Conservation (phyloP, 2,113 vertebrate genomes). For the Tichodroma muraria region DNA sequence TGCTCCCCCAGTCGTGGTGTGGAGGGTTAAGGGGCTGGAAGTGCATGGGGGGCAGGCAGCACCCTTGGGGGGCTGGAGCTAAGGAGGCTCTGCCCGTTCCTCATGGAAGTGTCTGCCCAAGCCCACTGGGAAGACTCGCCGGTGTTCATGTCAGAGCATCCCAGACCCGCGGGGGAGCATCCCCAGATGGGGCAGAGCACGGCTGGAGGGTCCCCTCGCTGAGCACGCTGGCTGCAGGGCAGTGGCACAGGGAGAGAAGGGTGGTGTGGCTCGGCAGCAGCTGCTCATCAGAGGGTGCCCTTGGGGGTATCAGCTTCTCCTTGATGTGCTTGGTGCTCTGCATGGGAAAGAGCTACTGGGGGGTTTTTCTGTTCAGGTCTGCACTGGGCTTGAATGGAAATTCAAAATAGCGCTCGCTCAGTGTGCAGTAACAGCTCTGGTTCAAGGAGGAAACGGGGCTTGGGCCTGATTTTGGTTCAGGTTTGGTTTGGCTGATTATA, state of each 20-base stretch:
- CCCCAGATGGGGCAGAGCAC: neutral
- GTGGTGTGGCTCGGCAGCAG: neutral
- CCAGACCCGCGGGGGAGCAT: neutral
- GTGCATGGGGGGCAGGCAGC: too few species aligned
- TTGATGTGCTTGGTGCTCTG: neutral
- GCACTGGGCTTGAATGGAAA: neutral
- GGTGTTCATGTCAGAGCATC: neutral
- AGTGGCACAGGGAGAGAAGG: neutral
- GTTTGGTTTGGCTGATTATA: neutral
- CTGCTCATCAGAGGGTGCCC: neutral
- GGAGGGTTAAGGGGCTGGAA: neutral
- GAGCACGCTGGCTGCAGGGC: neutral
- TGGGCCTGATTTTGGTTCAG: neutral
- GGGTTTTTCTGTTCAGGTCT: neutral
- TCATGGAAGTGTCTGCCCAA: fast-evolving
- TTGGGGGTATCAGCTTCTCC: neutral
- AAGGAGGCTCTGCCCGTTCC: neutral
- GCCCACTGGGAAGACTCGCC: neutral
- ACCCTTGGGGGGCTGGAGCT: neutral
- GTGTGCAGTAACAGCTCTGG: neutral
- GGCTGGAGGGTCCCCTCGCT: too few species aligned
- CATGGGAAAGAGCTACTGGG: neutral
- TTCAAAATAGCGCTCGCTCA: neutral
- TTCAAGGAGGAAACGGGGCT: neutral
- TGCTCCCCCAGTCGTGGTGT: neutral